These are phyloP conservation scores for Anastrepha obliqua DNA, from an alignment of 1,140 invertebrate species.

Conservation along the genomic window DNA sequence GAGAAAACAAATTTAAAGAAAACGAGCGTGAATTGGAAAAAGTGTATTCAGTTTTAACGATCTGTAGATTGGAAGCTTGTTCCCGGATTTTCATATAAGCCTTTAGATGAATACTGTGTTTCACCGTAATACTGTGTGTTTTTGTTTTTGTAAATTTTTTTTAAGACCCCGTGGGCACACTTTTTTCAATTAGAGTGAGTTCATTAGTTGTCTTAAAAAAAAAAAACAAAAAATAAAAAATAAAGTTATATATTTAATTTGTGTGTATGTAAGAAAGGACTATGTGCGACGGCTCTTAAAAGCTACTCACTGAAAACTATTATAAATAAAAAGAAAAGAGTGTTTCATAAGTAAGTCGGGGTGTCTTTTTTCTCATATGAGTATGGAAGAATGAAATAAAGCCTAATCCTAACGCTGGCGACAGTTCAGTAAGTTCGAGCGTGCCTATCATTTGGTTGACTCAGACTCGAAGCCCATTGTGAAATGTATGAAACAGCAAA, in stretches of 20 bases:
- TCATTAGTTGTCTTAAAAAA: not conserved
- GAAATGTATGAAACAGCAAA: too few species aligned
- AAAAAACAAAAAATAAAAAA: not conserved
- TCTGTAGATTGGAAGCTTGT: not conserved
- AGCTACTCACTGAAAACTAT: not conserved
- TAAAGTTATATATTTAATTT: constrained; percentile 1
- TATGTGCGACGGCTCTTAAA: not conserved
- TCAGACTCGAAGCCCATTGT: too few species aligned
- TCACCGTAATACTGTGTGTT: not conserved
- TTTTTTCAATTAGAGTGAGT: not conserved
- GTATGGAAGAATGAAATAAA: too few species aligned
- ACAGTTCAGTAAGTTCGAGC: too few species aligned
- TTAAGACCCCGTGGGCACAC: not conserved
- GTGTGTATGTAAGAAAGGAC: not conserved
- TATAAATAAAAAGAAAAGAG: constrained; percentile 2
- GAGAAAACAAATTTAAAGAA: not conserved
- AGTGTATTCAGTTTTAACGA: not conserved
- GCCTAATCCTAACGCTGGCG: too few species aligned
- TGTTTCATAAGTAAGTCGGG: not conserved
- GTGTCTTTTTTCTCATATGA: not conserved
- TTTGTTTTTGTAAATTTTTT: not conserved
- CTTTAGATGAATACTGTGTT: not conserved
- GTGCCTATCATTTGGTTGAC: too few species aligned
- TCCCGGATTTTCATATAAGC: not conserved
- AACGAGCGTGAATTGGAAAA: not conserved